Percentiles rank a stretch among this genome's conserved stretches.
phyloP scores from a whole-genome alignment of 2,888 invertebrate species.

The Trichopoda pennipes region DNA sequence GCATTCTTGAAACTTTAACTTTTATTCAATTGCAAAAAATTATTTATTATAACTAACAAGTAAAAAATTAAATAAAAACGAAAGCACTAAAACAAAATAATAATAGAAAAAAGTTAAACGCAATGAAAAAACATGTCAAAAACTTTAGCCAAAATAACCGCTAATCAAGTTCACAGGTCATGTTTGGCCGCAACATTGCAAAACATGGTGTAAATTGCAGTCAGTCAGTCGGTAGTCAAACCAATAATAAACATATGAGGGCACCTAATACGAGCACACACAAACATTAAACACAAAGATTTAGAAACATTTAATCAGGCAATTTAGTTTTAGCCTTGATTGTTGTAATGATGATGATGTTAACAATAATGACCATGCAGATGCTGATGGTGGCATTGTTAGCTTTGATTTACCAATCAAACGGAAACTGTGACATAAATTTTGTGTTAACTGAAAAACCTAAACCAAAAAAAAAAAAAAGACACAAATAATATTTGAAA shows the following conservation, averaged over 20 bases:
- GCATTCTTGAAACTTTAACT: neutral
- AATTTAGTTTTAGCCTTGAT: conserved; percentile 63
- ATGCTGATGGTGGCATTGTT: conserved; percentile 50
- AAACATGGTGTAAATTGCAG: conserved; percentile 59
- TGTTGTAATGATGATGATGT: conserved; percentile 29
- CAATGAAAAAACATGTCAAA: conserved; percentile 71
- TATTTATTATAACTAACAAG: conserved; percentile 62
- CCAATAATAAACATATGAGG: conserved; percentile 47
- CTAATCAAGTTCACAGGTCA: conserved; percentile 78
- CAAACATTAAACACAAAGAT: conserved; percentile 15
- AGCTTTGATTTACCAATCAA: conserved; percentile 60
- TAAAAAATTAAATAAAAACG: conserved; percentile 53
- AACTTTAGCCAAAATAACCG: conserved; percentile 76
- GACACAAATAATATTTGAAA: neutral
- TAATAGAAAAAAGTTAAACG: conserved; percentile 51
- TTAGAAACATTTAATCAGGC: conserved; percentile 66
- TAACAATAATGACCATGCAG: conserved; percentile 19
- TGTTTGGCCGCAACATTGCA: conserved; percentile 67
- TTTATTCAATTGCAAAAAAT: conserved; percentile 60
- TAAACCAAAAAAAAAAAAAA: too few relatives aligned
- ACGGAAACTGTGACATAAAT: conserved; percentile 67
- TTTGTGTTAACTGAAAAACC: conserved; percentile 21
- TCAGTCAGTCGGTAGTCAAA: conserved; percentile 34
- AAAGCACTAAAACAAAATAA: conserved; percentile 41
- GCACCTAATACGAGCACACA: conserved; percentile 33